Evolutionary conservation across 53 echinoderm and acorn worm species (phyloP).

Genomic region (Paracentrotus lividus): DNA sequence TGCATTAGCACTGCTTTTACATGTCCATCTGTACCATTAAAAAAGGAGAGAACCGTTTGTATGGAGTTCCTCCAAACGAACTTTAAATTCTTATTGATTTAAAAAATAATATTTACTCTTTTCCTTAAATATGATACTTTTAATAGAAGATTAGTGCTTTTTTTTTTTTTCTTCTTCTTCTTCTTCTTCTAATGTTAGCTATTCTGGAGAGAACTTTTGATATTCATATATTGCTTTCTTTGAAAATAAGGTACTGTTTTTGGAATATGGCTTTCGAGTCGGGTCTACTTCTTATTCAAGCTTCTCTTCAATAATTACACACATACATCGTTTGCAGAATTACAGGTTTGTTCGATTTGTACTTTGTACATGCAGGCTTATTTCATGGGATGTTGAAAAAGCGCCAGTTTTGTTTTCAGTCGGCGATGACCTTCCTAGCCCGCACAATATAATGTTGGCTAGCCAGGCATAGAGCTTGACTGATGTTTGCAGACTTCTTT

Average conservation of each 20-base stretch:
- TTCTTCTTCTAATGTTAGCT: no score
- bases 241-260: not conserved
- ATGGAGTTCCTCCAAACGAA: no score
- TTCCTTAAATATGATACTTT: no score
- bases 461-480: not conserved
- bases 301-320: not conserved
- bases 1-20: no score
- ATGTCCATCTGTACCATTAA: no score
- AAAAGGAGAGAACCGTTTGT: no score
- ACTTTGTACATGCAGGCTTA: not conserved
- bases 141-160: no score
- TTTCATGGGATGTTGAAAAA: not conserved
- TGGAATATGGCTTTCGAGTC: not conserved
- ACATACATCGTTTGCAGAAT: not conserved
- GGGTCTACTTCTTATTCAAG: no score
- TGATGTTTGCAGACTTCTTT: slow-evolving; percentile 32
- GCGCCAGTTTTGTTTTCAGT: slow-evolving; percentile 20
- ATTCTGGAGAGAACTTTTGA: not conserved
- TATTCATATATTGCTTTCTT: not conserved
- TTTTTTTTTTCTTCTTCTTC: no score
- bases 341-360: not conserved
- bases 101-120: no score
- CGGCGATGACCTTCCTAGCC: not conserved
- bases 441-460: slow-evolving; percentile 39
- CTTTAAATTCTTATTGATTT: no score